These are phyloP conservation scores for Tenthredo mesomela DNA, from an alignment of 2,888 invertebrate species.

Conservation along the genomic window DNA sequence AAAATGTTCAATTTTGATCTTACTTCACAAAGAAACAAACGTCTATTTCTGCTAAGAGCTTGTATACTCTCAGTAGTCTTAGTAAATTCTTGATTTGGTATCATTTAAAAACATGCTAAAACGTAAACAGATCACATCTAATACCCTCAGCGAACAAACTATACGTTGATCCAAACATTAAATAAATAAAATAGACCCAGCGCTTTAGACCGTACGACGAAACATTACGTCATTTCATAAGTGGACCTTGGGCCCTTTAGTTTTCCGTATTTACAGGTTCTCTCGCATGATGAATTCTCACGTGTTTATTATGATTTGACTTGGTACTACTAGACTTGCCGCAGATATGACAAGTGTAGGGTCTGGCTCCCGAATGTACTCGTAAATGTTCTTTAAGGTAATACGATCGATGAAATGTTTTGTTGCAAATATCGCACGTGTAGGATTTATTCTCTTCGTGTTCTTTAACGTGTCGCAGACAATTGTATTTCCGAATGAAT, in stretches of 20 bases:
- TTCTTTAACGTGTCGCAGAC: slow-evolving; percentile 90
- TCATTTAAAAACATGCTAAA: neutral
- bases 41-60: neutral
- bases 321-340: slow-evolving; percentile 94
- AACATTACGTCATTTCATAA: slow-evolving; percentile 3
- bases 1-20: neutral
- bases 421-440: slow-evolving; percentile 88
- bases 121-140: neutral
- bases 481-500: slow-evolving; percentile 93
- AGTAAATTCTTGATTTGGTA: neutral
- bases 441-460: slow-evolving; percentile 90
- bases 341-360: slow-evolving; percentile 92
- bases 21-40: slow-evolving; percentile 2
- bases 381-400: slow-evolving; percentile 93
- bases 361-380: slow-evolving; percentile 90
- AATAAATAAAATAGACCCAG: slow-evolving; percentile 54
- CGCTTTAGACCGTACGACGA: slow-evolving; percentile 43
- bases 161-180: slow-evolving; percentile 53
- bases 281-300: slow-evolving; percentile 93
- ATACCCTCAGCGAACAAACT: neutral
- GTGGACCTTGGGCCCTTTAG: slow-evolving; percentile 75
- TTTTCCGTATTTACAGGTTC: slow-evolving; percentile 93
- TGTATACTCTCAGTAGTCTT: neutral
- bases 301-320: slow-evolving; percentile 94
- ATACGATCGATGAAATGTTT: slow-evolving; percentile 92